A percentile compares a stretch with the other conserved stretches of the same genome.
Conservation (phyloP, 2,797 vertebrate species). For the Falco berigora region DNA sequence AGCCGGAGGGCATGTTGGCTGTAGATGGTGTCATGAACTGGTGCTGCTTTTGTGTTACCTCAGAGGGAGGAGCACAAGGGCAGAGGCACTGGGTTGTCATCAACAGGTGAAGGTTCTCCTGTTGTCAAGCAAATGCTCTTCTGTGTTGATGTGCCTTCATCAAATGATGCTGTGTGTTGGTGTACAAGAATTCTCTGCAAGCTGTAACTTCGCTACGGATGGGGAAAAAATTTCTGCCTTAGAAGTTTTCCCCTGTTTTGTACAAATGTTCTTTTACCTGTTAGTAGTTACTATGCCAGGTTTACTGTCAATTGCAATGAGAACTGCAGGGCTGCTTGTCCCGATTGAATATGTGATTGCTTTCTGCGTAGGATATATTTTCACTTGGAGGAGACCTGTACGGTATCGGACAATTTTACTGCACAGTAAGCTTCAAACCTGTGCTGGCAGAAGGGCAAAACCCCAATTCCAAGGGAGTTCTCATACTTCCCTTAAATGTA, state of each 20-base stretch:
- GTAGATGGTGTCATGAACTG: rapidly evolving
- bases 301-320: neutral
- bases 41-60: neutral
- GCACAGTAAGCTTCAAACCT: neutral
- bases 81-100: neutral
- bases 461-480: neutral
- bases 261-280: neutral
- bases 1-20: neutral
- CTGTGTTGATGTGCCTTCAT: neutral
- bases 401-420: neutral
- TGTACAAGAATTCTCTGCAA: neutral
- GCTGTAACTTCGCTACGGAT: neutral
- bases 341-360: neutral
- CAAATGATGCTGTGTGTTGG: neutral
- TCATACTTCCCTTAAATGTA: neutral
- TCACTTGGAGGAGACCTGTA: neutral
- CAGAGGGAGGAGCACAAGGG: neutral
- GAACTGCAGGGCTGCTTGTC: neutral
- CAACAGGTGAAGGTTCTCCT: neutral
- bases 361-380: neutral
- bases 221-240: neutral
- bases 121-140: neutral
- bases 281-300: neutral
- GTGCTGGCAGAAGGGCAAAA: neutral
- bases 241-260: neutral